phyloP scores from a whole-genome alignment of 1,140 invertebrate genomes.

The Neotoxoptera formosana region DNA sequence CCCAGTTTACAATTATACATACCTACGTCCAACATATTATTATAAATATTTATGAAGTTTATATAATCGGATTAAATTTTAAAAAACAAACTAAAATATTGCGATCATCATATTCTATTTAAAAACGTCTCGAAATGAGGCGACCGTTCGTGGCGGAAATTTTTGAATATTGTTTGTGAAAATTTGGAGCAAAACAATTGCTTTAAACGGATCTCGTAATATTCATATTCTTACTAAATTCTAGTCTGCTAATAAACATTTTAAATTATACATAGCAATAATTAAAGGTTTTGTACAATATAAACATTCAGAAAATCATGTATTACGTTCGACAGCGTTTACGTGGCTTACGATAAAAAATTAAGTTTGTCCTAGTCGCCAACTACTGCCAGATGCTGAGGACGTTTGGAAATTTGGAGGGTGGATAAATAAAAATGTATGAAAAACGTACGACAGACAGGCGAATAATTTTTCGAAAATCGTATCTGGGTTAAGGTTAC shows the following conservation, averaged over 20 bases:
- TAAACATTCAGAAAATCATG: background rate
- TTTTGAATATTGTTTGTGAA: background rate
- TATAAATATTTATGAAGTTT: background rate
- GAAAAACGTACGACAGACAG: background rate
- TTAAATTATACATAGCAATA: background rate
- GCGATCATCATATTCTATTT: background rate
- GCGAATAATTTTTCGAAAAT: background rate
- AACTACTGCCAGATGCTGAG: background rate
- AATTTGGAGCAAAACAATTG: background rate
- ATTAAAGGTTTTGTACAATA: background rate
- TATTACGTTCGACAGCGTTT: background rate
- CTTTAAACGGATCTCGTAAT: background rate
- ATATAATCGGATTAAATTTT: background rate
- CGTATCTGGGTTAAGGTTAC: constrained; percentile 5
- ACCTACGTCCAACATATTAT: background rate
- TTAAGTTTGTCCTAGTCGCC: background rate
- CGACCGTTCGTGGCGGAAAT: background rate
- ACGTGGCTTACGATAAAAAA: background rate
- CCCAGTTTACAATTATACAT: background rate
- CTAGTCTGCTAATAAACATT: no score
- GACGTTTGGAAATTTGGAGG: background rate
- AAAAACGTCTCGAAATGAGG: background rate
- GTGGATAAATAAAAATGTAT: background rate
- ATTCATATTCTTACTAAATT: background rate
- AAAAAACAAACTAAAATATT: background rate